Percentiles rank a stretch among this genome's conserved stretches.
Evolutionary conservation across 2,888 invertebrate genomes (phyloP).

Genomic region (Melolontha melolontha): DNA sequence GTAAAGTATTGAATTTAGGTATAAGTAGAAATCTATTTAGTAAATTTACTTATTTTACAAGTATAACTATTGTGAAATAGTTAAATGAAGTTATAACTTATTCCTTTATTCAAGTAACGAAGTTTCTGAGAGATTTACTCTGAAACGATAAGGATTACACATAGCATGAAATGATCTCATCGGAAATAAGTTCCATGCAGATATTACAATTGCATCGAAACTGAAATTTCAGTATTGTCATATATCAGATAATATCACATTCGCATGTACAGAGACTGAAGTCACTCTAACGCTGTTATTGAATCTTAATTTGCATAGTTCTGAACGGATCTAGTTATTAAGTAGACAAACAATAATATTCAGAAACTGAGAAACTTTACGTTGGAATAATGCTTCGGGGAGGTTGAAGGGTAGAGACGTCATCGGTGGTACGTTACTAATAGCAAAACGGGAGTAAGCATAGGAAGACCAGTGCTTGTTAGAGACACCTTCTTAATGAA

Average conservation of each 20-base stretch:
- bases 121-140: too few relatives aligned
- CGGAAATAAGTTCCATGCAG: too few relatives aligned
- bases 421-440: neutral
- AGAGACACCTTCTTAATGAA: constrained; percentile 44
- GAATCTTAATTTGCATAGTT: constrained; percentile 33
- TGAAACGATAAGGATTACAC: too few relatives aligned
- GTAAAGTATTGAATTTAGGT: too few relatives aligned
- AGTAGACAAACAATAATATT: constrained; percentile 34
- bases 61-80: too few relatives aligned
- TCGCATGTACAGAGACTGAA: neutral
- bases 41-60: too few relatives aligned
- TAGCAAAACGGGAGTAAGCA: neutral
- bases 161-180: too few relatives aligned
- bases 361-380: constrained; percentile 21
- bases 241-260: constrained; percentile 1
- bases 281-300: constrained; percentile 18
- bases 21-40: too few relatives aligned
- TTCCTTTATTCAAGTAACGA: too few relatives aligned
- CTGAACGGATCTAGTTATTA: constrained; percentile 34
- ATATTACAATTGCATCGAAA: too few relatives aligned
- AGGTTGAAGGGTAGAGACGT: too few relatives aligned
- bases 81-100: too few relatives aligned
- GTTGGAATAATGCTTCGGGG: constrained; percentile 6
- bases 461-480: constrained; percentile 24
- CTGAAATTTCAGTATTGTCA: constrained; percentile 3